Percentiles rank a stretch among this genome's conserved stretches.
Evolutionary conservation across 2,113 vertebrate genomes (phyloP).

Genomic region (Xiphophorus maculatus): DNA sequence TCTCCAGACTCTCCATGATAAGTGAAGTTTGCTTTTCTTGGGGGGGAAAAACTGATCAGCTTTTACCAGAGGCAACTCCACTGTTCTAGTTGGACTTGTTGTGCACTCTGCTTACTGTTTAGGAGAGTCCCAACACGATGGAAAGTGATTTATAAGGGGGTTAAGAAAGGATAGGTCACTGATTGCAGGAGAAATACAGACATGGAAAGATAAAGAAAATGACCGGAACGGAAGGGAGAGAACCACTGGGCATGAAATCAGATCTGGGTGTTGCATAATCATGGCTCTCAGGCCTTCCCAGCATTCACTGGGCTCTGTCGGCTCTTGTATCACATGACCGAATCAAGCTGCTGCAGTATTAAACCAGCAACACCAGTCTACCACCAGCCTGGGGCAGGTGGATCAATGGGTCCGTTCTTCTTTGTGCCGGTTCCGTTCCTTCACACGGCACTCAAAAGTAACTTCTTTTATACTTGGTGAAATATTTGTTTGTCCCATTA

Average conservation of each 20-base stretch:
- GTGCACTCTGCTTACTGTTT: neutral
- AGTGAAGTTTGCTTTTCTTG: neutral
- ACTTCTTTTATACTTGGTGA: neutral
- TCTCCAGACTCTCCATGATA: neutral
- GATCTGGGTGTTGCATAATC: conserved; percentile 64
- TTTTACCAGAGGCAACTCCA: conserved; percentile 16
- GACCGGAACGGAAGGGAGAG: neutral
- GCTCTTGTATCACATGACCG: conserved; percentile 56
- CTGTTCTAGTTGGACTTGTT: conserved; percentile 18
- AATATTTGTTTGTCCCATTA: too few species aligned
- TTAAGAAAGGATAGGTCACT: neutral
- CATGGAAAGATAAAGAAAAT: neutral
- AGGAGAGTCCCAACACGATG: neutral
- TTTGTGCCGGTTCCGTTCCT: conserved; percentile 1
- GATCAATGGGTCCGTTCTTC: conserved; percentile 32
- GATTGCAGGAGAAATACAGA: conserved; percentile 1
- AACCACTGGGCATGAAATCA: conserved; percentile 61
- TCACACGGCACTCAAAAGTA: neutral
- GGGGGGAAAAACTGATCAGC: neutral
- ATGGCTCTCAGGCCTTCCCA: conserved; percentile 56
- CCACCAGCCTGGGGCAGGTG: conserved; percentile 21
- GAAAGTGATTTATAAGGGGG: neutral
- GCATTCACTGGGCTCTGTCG: conserved; percentile 37
- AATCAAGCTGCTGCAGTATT: conserved; percentile 36
- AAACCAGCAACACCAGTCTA: conserved; percentile 49